These are phyloP conservation scores for Eupithecia inturbata DNA, from an alignment of 2,888 invertebrate species.

Conservation along the genomic window DNA sequence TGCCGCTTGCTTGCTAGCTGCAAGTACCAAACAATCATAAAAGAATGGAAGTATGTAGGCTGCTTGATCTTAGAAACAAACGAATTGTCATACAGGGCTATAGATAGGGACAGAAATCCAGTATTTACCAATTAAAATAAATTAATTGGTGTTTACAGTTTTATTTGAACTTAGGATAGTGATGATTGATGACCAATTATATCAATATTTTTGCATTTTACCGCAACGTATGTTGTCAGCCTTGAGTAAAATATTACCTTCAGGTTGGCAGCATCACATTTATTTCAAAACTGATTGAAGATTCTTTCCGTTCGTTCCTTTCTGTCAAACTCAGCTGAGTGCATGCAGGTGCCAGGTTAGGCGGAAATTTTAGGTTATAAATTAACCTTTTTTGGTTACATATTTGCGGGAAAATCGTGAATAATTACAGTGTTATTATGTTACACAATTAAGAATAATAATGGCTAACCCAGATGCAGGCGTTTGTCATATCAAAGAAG, in stretches of 20 bases:
- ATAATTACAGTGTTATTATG: not conserved
- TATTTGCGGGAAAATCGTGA: not conserved
- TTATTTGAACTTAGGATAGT: too few species aligned
- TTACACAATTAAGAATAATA: not conserved
- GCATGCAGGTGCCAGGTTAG: too few species aligned
- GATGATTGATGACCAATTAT: too few species aligned
- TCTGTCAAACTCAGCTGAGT: conserved; percentile 12
- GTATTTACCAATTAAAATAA: too few species aligned
- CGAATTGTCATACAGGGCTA: not conserved
- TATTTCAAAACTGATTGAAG: not conserved
- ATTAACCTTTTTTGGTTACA: conserved; percentile 8
- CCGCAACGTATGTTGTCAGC: not conserved
- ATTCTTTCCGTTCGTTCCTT: not conserved
- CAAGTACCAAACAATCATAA: too few species aligned
- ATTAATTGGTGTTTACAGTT: too few species aligned
- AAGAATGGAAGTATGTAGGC: too few species aligned
- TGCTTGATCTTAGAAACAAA: too few species aligned
- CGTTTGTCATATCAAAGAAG: conserved; percentile 74
- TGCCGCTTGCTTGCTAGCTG: too few species aligned
- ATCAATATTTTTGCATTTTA: not conserved
- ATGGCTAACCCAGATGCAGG: conserved; percentile 66
- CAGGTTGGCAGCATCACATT: conserved; percentile 22
- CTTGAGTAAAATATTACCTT: not conserved
- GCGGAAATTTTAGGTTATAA: conserved; percentile 20
- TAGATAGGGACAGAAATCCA: not conserved